phyloP scores from a whole-genome alignment of 1,140 invertebrate genomes.

The Pogonognathellus flavescens region DNA sequence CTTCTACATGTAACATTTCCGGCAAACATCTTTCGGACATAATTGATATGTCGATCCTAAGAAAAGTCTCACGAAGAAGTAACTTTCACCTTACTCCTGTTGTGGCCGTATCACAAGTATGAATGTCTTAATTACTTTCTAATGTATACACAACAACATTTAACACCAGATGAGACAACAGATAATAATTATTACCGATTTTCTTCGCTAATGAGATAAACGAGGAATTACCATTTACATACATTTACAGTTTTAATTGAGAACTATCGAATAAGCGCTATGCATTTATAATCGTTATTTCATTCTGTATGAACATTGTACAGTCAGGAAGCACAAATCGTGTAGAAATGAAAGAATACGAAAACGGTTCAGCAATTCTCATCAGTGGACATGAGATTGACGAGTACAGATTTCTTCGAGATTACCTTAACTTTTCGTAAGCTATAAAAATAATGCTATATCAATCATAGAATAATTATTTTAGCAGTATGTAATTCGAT shows the following conservation, averaged over 20 bases:
- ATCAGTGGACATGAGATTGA: conserved; percentile 27
- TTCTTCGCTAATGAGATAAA: too few species aligned
- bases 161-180: too few species aligned
- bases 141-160: too few species aligned
- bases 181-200: too few species aligned
- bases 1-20: too few species aligned
- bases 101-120: conserved; percentile 11
- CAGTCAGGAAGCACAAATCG: background rate
- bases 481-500: too few species aligned
- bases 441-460: background rate
- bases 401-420: conserved; percentile 10
- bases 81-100: background rate
- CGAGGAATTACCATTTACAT: too few species aligned
- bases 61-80: conserved; percentile 8
- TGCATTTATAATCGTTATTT: too few species aligned
- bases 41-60: conserved; percentile 8
- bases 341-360: background rate
- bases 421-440: conserved; percentile 32
- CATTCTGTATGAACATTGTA: background rate
- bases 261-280: too few species aligned
- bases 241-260: too few species aligned
- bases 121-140: background rate
- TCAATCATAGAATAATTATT: too few species aligned
- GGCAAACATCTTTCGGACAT: too few species aligned
- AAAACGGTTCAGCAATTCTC: conserved; percentile 10